Base-by-base conservation (phyloP, 2,113 vertebrate genomes). In the Rhinichthys klamathensis region DNA sequence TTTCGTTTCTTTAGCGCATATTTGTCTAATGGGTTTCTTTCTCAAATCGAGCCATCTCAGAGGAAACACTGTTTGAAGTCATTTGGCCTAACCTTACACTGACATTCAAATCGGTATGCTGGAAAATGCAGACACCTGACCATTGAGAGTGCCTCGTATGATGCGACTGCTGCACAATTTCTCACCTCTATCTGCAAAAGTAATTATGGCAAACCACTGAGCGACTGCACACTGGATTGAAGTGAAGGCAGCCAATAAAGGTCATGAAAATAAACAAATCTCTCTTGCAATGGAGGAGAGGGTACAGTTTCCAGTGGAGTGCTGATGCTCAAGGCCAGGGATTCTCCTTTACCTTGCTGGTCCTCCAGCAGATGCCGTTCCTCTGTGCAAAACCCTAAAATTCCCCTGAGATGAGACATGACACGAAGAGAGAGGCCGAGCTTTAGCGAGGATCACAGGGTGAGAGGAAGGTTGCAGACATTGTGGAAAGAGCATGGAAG, bases 111-210 rank as follows among this genome's bases (percentile, higher is more conserved):
- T 89, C 91, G 87, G 89, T 85, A 84, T 72, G 84, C 83, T 58
- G 83, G 84, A 23, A 90, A 90, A 90, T 41, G 88, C 77, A 41
- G 89, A 80, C 87, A 88, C 83, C 89, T 85, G 74, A 87, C 70
- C 87, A 51, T 63, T 12, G 70, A 21, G 81, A n/a, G 73, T 30
- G 41, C 86, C 88, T 91, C 88, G 88, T 93, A 91, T 91, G 86
- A 93, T 93, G 91, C 91, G 91, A 89, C 92, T 91, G 92, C 92
- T 91, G 92, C 91, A 84, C 82, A 91, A 90, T 91, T 87, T 76
- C 85, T 93, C 92, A 93, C 93, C 92, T 93, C 90, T 87, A 92
- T 94, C 92, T 93, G 92, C 87, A 92, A 91, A 94, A 93, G 92
- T 94, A 94, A 95, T 95, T 95, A 94, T 58, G 84, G 91, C 86